Evolutionary conservation across 2,888 invertebrate genomes (phyloP), one percentile per base, ranked within the genome.

Genomic region (Ceriagrion tenellum): DNA sequence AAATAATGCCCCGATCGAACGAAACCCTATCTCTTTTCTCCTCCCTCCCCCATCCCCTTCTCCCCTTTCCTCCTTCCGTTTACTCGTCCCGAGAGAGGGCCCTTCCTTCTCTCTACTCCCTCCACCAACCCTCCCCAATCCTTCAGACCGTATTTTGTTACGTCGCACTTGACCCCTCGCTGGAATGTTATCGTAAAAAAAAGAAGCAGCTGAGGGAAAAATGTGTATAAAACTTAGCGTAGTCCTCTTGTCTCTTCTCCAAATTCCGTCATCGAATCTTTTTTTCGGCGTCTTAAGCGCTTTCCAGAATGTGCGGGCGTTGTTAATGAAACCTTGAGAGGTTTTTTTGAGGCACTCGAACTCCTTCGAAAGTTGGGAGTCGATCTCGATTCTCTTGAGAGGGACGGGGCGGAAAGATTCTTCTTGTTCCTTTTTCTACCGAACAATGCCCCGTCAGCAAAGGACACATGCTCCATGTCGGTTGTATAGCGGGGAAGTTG

Each of bases 1-100:
- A 95, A 96, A 96, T 95, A 95, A 95, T 96, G 96, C 95, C 95
- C 95, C 95, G 95, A 88, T 95, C 69, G 90, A 59, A 69, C 95
- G 74, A 95, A 88, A 23, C 55, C 30, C n/a, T 95, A 95, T 93
- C 95, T 95, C 90, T 95, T 95, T 88, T 63, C 95, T 95, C 95
- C 95, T 95, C 95, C 95, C 88, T n/a, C 95, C 93, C 95, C 63
- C 93, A 88, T 88, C 63, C 23, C 47, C 88, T 55, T 95, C 95
- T 95, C 95, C 95, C 12, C 88, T 1, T 23, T 40, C 18, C 47
- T n/a, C 2, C 81, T 81, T n/a, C 20, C 81, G 47, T n/a, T 69
- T 30, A 23, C 74, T 20, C 74, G 16, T 23, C 26, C 26, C 30
- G 26, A 23, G 74, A 47, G 47, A 47, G 47, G 47, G 47, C 47